Base-by-base conservation (phyloP, 2,797 vertebrate species). In the Microctenopoma steveboyesi region DNA sequence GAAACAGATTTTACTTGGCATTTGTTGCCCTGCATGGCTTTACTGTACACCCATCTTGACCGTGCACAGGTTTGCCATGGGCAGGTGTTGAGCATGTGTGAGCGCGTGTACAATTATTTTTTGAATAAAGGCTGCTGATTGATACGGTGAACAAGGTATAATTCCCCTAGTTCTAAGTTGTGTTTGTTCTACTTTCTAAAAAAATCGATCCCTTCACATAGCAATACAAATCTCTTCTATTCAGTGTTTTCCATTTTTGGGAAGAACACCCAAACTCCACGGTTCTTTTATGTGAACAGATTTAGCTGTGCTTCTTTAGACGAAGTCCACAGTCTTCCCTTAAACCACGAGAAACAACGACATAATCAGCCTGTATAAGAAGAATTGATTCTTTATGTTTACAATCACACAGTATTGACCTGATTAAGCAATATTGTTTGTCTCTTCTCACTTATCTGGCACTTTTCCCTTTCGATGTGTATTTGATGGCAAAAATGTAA, bases 371-470 rank as follows among this genome's bases (percentile, higher is more conserved):
- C 39, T 65, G 53, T 64, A 49, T 78, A 35, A 71, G 54, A 49
- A 69, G 10, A 80, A 80, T 59, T 3, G 1, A 59, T 71, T 82
- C 42, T 83, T 78, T 50, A 43, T 89, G 90, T 94, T 93, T 93
- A 92, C 88, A 89, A 70, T 85, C 48, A 53, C 66, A 83, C 80
- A 71, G 78, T 85, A 59, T 87, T 87, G 61, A 74, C 55, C n/a
- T 86, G 52, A 45, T 47, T 76, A 91, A 93, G 92, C 93, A 93
- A 93, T 93, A 92, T 81, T 46, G 16, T 55, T 27, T 80, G 65
- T 78, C 72, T 65, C 65, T 51, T n/a, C 42, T 72, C 4, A 10
- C 43, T 74, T 55, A 45, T 73, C 62, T 50, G 43, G 72, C 85
- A 81, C 83, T 69, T 89, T 89, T 66, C 35, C 14, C 75, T 42